These are phyloP conservation scores for Oscheius sp. DNA, from an alignment of 1,140 invertebrate species.

Conservation along the genomic window DNA sequence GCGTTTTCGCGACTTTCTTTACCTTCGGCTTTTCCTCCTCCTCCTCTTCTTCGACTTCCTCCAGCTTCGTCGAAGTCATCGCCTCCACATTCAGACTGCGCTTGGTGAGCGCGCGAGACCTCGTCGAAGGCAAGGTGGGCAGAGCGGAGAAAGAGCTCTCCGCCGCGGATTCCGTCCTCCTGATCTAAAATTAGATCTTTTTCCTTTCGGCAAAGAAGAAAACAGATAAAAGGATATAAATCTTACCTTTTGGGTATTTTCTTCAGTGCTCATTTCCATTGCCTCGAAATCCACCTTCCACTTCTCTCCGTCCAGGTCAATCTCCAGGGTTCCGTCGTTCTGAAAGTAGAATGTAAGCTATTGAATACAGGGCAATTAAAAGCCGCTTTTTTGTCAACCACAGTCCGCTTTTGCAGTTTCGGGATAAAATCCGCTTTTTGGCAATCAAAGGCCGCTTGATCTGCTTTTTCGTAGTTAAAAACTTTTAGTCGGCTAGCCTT, in stretches of 20 bases:
- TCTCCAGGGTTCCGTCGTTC: too few relatives aligned
- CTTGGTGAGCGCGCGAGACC: not conserved
- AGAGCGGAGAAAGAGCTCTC: not conserved
- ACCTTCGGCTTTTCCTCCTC: not conserved
- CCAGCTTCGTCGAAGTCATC: not conserved
- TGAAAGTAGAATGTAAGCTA: too few relatives aligned
- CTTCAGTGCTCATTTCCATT: not conserved
- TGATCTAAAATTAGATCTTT: not conserved
- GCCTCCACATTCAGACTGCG: not conserved
- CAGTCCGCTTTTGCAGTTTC: too few relatives aligned
- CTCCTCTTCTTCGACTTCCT: constrained; percentile 7
- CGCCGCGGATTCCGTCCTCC: not conserved
- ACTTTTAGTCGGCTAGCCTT: too few relatives aligned
- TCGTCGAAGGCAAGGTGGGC: not conserved
- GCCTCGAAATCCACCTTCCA: not conserved
- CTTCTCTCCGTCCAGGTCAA: not conserved
- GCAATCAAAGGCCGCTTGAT: too few relatives aligned
- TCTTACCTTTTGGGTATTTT: not conserved
- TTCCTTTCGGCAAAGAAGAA: not conserved
- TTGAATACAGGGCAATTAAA: too few relatives aligned
- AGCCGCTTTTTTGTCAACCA: too few relatives aligned
- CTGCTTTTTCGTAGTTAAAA: too few relatives aligned
- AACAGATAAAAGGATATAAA: not conserved
- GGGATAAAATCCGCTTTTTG: too few relatives aligned
- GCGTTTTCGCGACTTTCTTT: not conserved